A percentile compares a stretch with the other conserved stretches of the same genome.
Evolutionary conservation across 2,888 invertebrate species (phyloP).

Genomic region (Prosapia bicincta): DNA sequence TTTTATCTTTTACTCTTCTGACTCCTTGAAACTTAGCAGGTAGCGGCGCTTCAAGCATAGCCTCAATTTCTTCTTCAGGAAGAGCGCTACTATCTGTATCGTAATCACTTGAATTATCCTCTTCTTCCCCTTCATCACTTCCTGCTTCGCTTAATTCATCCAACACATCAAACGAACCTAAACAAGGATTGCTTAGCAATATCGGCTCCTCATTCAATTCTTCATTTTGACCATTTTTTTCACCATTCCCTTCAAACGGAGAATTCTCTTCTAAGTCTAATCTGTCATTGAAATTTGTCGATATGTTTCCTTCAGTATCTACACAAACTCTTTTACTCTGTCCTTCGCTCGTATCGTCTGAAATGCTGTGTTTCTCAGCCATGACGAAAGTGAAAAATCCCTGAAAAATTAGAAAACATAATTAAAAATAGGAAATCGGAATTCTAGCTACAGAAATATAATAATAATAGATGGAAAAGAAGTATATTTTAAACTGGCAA

Average conservation of each 20-base stretch:
- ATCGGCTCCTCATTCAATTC: neutral
- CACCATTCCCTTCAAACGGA: neutral
- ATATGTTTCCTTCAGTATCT: neutral
- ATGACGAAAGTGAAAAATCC: no score
- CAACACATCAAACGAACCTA: slow-evolving; percentile 60
- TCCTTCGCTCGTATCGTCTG: neutral
- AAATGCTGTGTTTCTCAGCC: neutral
- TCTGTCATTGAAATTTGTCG: neutral
- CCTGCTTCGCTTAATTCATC: slow-evolving; percentile 56
- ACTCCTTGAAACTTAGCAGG: slow-evolving; percentile 8
- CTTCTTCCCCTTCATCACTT: slow-evolving; percentile 35
- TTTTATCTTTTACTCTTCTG: neutral
- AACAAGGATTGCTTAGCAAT: slow-evolving; percentile 26
- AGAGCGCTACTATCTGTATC: slow-evolving; percentile 44
- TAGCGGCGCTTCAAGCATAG: slow-evolving; percentile 71
- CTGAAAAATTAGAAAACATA: no score
- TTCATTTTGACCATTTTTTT: no score
- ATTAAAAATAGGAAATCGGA: no score
- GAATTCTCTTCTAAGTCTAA: neutral
- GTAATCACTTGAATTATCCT: slow-evolving; percentile 27
- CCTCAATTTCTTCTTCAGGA: slow-evolving; percentile 80
- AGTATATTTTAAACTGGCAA: no score
- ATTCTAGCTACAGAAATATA: no score
- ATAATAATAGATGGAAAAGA: no score
- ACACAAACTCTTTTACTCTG: neutral